phyloP scores from a whole-genome alignment of 37 sponge, comb jelly and placozoan genomes.

The Petrosia ficiformis region DNA sequence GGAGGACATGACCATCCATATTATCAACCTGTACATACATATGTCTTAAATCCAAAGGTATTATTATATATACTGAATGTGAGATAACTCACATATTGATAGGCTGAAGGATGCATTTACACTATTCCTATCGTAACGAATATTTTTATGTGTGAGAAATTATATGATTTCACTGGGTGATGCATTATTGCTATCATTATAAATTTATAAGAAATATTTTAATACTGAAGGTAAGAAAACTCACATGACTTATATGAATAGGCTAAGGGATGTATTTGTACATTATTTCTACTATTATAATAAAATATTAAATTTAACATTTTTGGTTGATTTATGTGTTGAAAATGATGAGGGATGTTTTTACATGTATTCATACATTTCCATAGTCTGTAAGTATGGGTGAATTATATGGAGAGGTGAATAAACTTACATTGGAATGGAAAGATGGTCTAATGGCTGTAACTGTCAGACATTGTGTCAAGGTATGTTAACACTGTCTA shows the following conservation, averaged over 20 bases:
- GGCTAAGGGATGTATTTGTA: no score
- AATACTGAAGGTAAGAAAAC: no score
- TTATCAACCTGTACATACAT: constrained; percentile 90
- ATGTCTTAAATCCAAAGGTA: constrained; percentile 96
- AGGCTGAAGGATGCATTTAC: no score
- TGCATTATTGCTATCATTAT: constrained; percentile 6
- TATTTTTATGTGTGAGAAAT: background rate
- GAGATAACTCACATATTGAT: background rate
- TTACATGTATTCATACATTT: background rate
- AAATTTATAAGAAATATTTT: no score
- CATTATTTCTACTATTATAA: no score
- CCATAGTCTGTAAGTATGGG: constrained; percentile 88
- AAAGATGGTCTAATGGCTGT: constrained; percentile 97
- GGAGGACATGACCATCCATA: constrained; percentile 62
- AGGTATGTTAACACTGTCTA: constrained; percentile 21
- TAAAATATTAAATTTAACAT: no score
- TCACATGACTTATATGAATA: no score
- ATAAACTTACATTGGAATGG: constrained; percentile 96
- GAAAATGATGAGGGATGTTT: background rate
- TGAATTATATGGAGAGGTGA: constrained; percentile 97
- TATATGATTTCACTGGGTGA: background rate
- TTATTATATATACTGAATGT: no score
- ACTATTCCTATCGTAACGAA: background rate
- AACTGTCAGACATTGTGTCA: constrained; percentile 88
- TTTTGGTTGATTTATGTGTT: no score